phyloP scores from a whole-genome alignment of 2,888 invertebrate species.

The Orchesella flavescens region DNA sequence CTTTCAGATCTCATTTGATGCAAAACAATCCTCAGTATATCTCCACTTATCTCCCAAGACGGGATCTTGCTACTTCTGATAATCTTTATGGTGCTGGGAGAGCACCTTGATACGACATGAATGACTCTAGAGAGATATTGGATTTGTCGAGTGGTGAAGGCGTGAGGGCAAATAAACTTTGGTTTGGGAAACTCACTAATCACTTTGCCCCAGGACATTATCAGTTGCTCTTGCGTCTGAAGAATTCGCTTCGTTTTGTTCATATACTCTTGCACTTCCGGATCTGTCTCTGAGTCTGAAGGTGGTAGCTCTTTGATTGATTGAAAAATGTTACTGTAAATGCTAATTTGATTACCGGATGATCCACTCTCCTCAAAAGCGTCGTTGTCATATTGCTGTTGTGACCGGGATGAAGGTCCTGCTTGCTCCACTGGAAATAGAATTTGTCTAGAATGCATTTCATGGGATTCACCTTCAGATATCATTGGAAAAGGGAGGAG shows the following conservation, averaged over 20 bases:
- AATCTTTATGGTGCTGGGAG: slow-evolving; percentile 60
- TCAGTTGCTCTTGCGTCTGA: slow-evolving; percentile 69
- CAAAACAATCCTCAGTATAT: slow-evolving; percentile 68
- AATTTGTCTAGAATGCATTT: slow-evolving; percentile 21
- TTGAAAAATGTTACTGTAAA: slow-evolving; percentile 68
- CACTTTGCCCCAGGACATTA: slow-evolving; percentile 61
- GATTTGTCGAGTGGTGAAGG: slow-evolving; percentile 68
- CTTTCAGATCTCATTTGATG: slow-evolving; percentile 70
- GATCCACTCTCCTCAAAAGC: slow-evolving; percentile 31
- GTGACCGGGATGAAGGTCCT: slow-evolving; percentile 9
- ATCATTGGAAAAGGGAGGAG: slow-evolving; percentile 44
- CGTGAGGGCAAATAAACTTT: slow-evolving; percentile 69
- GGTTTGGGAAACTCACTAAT: slow-evolving; percentile 65
- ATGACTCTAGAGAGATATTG: slow-evolving; percentile 68
- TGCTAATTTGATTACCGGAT: slow-evolving; percentile 47
- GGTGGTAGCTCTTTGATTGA: slow-evolving; percentile 61
- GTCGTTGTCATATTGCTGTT: slow-evolving; percentile 50
- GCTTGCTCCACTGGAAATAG: not conserved
- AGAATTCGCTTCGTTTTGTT: slow-evolving; percentile 57
- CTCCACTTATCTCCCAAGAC: slow-evolving; percentile 71
- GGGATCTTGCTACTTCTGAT: slow-evolving; percentile 57
- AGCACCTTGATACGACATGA: slow-evolving; percentile 59
- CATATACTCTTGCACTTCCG: slow-evolving; percentile 60
- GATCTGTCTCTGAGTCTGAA: slow-evolving; percentile 59
- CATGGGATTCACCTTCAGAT: not conserved